These are phyloP conservation scores for Rallus crepitans DNA, from an alignment of 2,797 vertebrate species.

Conservation along the genomic window DNA sequence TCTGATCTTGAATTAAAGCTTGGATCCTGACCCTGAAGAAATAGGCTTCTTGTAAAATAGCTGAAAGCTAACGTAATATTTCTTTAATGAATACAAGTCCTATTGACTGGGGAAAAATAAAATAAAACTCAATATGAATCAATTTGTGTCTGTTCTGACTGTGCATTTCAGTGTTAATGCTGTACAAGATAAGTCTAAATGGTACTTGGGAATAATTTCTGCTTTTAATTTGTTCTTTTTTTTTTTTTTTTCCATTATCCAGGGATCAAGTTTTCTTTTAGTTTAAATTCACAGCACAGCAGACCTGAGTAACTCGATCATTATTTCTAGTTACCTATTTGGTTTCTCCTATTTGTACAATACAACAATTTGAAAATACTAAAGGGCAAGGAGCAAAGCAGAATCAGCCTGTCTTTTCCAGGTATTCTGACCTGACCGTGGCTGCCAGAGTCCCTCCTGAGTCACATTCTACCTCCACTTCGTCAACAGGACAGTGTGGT, in stretches of 20 bases:
- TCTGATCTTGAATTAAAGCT: neutral
- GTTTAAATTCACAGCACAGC: neutral
- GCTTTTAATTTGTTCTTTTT: neutral
- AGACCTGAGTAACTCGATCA: neutral
- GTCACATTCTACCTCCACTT: neutral
- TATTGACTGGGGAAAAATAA: neutral
- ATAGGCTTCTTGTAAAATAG: neutral
- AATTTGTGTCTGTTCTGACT: neutral
- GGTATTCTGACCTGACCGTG: neutral
- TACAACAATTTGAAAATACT: neutral
- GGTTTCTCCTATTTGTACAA: neutral
- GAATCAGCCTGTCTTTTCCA: neutral
- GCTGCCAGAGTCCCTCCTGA: neutral
- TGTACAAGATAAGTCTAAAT: neutral
- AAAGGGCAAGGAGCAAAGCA: neutral
- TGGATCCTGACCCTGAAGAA: neutral
- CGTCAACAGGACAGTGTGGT: fast-evolving
- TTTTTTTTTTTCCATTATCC: neutral
- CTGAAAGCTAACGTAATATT: neutral
- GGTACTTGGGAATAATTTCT: constrained; percentile 9
- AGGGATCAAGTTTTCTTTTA: neutral
- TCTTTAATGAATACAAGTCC: neutral
- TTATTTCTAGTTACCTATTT: neutral
- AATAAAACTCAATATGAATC: neutral
- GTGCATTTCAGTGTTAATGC: neutral